phyloP scores from a whole-genome alignment of 2,888 invertebrate genomes.

The Drosophila subquinaria region DNA sequence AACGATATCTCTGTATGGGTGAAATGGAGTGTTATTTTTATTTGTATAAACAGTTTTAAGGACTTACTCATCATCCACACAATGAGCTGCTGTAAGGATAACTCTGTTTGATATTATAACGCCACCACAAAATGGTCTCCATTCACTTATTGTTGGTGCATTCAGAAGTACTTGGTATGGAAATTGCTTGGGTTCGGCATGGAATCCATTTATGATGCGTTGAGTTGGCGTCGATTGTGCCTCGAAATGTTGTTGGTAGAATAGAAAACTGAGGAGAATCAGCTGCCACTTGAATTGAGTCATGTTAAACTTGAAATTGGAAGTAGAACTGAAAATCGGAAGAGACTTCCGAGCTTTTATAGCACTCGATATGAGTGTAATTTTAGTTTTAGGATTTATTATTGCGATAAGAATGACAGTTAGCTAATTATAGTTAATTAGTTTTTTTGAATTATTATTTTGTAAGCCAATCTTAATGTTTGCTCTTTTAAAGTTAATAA shows the following conservation, averaged over 20 bases:
- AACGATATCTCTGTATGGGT: too few relatives aligned
- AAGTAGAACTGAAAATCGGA: background rate
- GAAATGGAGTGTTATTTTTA: background rate
- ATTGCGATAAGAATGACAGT: conserved; percentile 4
- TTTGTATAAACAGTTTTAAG: too few relatives aligned
- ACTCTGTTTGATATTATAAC: conserved; percentile 17
- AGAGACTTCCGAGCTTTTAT: background rate
- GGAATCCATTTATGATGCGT: conserved; percentile 18
- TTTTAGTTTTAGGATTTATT: conserved; percentile 25
- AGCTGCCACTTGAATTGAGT: background rate
- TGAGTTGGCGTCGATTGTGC: background rate
- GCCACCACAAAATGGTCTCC: conserved; percentile 1
- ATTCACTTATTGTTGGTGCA: rapidly evolving
- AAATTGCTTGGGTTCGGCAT: conserved; percentile 27
- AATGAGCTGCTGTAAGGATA: conserved; percentile 36
- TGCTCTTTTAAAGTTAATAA: too few relatives aligned
- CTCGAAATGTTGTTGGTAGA: background rate
- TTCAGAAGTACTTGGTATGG: conserved; percentile 17
- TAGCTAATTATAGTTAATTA: conserved; percentile 22
- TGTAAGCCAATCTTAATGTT: too few relatives aligned
- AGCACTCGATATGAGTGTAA: background rate
- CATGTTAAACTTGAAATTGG: background rate
- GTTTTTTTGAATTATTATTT: background rate
- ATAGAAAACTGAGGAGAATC: background rate
- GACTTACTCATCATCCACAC: background rate